phyloP scores from a whole-genome alignment of 1,140 invertebrate species.

The Drosophila insularis region DNA sequence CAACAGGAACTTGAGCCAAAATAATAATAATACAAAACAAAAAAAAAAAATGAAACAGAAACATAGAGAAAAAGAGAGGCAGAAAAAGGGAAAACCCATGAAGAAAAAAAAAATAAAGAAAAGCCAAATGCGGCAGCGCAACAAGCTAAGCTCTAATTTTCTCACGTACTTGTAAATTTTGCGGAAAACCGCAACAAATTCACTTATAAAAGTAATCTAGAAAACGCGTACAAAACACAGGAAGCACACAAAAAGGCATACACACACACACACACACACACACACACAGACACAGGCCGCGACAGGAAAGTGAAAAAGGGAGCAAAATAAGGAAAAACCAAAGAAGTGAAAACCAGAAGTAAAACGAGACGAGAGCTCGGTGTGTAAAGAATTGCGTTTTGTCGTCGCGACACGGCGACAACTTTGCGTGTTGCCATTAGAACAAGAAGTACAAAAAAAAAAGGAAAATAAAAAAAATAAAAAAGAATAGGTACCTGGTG shows the following conservation, averaged over 20 bases:
- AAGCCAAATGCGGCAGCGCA: conserved; percentile 28
- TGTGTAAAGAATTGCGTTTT: conserved; percentile 74
- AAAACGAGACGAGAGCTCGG: conserved; percentile 40
- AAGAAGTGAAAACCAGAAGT: conserved; percentile 30
- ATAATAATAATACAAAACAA: not conserved
- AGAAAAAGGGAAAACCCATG: not conserved
- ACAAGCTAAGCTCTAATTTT: conserved; percentile 79
- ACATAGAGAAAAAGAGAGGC: not conserved
- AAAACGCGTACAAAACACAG: conserved; percentile 77
- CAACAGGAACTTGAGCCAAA: conserved; percentile 7
- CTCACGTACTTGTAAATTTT: conserved; percentile 81
- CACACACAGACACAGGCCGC: conserved; percentile 20
- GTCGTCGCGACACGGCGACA: conserved; percentile 71
- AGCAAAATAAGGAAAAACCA: conserved; percentile 25
- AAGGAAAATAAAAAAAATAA: not conserved
- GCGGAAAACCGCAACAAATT: conserved; percentile 81
- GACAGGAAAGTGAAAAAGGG: conserved; percentile 17
- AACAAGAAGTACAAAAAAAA: not conserved
- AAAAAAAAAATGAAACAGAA: not conserved
- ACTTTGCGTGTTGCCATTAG: conserved; percentile 55
- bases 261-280: conserved; percentile 29
- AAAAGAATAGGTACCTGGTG: not conserved
- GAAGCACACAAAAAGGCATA: conserved; percentile 64
- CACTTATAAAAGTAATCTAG: conserved; percentile 81
- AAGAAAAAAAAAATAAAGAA: not conserved